Evolutionary conservation across 2,113 vertebrate genomes (phyloP), one percentile per base, ranked within the genome.

Genomic region (Dromaius novaehollandiae): DNA sequence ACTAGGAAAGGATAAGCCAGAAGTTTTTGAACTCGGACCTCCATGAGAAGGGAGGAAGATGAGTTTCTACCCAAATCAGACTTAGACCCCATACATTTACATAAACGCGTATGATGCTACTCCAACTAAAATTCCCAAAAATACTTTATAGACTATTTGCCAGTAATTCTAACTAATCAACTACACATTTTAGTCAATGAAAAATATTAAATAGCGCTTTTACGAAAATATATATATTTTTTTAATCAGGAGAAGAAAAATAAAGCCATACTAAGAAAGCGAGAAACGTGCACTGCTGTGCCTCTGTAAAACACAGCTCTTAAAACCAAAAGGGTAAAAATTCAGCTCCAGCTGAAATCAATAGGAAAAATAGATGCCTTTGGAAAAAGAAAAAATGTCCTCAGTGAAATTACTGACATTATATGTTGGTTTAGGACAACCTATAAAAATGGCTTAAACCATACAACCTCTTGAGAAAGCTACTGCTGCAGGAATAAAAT

Each of bases 401-500:
- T 69, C 30, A 42, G 2, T 40, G 32, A 93, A 90, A 50, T 42
- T 51, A 61, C 38, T 58, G 21, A 60, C 25, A 30, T 32, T 51
- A 12, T 2, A 1, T 20, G 17, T 13, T 22, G 48, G 11, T 70
- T 60, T 73, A 89, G 40, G 36, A 74, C 9, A 69, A 79, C 11
- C 28, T 15, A 82, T 25, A 15, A 87, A 93, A 83, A 68, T 69
- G 20, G 34, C 13, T 80, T 79, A 46, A 20, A 32, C 34, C 32
- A 30, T 8, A 11, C 89, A 94, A 53, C 11, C 22, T 74, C 71
- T 42, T 20, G 6, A 46, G 66, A 58, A 83, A 90, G 63, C 24
- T 55, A 48, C 21, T 48, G 44, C 20, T 77, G 75, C 50, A 80
- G 63, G 38, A 92, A 90, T 65, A 79, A 88, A 94, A 85, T 32